Evolutionary conservation across 1,140 invertebrate genomes (phyloP), one percentile per base, ranked within the genome.

Genomic region (Nymphalis io): DNA sequence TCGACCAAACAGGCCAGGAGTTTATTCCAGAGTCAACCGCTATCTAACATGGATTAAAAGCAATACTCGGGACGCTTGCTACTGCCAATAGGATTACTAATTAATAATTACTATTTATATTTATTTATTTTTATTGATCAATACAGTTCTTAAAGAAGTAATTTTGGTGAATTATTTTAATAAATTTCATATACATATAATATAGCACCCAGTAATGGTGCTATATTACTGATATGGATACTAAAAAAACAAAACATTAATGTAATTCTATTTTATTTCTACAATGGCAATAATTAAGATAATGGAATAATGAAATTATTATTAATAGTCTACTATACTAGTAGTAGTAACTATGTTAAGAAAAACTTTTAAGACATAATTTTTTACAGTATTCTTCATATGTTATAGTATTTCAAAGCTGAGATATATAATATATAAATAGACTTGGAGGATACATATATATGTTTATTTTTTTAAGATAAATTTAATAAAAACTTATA

Each of bases 21-120:
- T 98, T 23, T 98, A 98, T 87, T 94, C 95, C 0, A 92, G 96
- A 70, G 96, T 98, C 1, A 95, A 96, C 82, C 92, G 95, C 70
- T 97, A 95, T 79, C 78, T 95, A 16, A 93, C 94, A 15, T 97
- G 96, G 96, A 95, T 96, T 48, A 89, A 92, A 75, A 92, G 86
- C 18, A 95, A 95, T 79, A 95, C 95, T 15, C 83, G 83, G 63
- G 94, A 95, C 69, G 93, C 93, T 42, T 96, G 95, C 80, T 95
- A 94, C 77, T 96, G 95, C 71, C 63, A 80, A 27, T 85, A 77
- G 74, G 44, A 16, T 51, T 20, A 51, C 13, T 18, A 42, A 60
- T 51, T 44, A 62, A 60, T 62, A 51, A 42, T 53, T 60, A 64
- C 46, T 63, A 63, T 70, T 53, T 60, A 64, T 67, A 10, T 18